Percentiles rank a stretch among this genome's conserved stretches.
Conservation (phyloP, 2,888 invertebrate species). For the Netelia melanura region DNA sequence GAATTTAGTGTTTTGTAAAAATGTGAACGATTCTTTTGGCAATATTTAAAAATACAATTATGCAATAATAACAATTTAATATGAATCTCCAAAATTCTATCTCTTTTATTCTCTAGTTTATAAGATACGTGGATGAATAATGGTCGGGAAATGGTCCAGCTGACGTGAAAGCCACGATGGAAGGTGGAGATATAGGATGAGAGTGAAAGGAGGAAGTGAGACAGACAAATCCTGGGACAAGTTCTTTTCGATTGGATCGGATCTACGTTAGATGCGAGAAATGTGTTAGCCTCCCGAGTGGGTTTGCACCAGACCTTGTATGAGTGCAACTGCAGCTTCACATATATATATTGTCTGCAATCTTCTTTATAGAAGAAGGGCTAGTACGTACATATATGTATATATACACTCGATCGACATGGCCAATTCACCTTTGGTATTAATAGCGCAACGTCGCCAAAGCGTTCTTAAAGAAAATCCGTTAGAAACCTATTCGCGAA, state of each 20-base stretch:
- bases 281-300: neutral
- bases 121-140: no score
- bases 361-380: neutral
- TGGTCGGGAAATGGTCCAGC: neutral
- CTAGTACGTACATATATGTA: neutral
- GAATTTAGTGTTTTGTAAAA: no score
- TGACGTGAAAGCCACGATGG: neutral
- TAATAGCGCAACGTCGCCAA: neutral
- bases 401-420: neutral
- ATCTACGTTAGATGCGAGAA: neutral
- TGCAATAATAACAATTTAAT: neutral
- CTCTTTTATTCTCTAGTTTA: no score
- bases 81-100: neutral
- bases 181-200: neutral
- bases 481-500: conserved; percentile 35
- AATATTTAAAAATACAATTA: no score
- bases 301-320: neutral
- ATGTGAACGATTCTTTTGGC: no score
- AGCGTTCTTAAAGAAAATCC: neutral
- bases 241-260: neutral
- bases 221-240: neutral
- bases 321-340: neutral
- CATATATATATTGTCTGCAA: neutral
- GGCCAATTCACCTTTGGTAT: neutral
- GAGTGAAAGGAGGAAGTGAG: neutral